A percentile compares a stretch with the other conserved stretches of the same genome.
Conservation (phyloP, 2,113 vertebrate genomes). For the Anhinga anhinga region DNA sequence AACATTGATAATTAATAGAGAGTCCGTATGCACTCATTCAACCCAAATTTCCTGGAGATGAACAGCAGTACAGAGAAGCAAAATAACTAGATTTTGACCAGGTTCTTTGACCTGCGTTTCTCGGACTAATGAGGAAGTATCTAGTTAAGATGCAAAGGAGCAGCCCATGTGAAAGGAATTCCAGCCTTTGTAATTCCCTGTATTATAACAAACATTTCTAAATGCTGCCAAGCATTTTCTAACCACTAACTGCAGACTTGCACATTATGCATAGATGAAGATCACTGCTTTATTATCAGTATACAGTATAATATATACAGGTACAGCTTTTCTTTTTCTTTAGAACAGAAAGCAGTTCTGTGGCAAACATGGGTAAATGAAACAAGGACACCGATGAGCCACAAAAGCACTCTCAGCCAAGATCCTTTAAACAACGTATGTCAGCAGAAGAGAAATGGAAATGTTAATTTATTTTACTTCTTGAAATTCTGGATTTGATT, state of each 20-base stretch:
- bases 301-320: neutral
- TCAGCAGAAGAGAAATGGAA: neutral
- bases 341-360: neutral
- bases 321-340: neutral
- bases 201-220: neutral
- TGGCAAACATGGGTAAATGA: neutral
- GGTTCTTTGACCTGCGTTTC: slow-evolving; percentile 2
- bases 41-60: neutral
- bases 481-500: neutral
- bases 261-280: neutral
- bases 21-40: neutral
- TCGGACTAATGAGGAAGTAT: neutral
- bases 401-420: neutral
- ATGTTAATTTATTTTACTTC: neutral
- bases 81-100: neutral
- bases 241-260: neutral
- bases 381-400: neutral
- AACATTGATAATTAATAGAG: neutral
- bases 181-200: neutral
- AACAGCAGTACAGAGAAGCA: neutral
- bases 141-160: neutral
- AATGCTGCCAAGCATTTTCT: neutral
- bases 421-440: neutral
- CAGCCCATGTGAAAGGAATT: neutral
- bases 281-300: neutral